Conservation (phyloP, 2,797 vertebrate species). For the Cossypha polioptera region DNA sequence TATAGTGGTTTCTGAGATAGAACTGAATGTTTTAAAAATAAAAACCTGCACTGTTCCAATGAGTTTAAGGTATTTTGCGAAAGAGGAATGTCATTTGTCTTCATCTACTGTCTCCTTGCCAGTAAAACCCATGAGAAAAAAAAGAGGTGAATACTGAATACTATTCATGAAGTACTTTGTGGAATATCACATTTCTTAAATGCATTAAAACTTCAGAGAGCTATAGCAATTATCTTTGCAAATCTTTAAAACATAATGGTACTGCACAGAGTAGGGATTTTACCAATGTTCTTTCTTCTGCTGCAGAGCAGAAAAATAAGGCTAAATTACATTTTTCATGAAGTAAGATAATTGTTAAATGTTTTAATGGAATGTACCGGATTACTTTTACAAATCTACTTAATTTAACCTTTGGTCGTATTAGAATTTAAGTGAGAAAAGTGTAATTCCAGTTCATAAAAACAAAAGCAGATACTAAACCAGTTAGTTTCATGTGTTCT, state of each 20-base stretch:
- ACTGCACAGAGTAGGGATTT: not conserved
- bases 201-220: not conserved
- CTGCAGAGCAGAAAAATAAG: not conserved
- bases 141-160: not conserved
- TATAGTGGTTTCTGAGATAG: not conserved
- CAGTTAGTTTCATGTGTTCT: not conserved
- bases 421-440: conserved; percentile 14
- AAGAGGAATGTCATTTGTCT: not conserved
- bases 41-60: not conserved
- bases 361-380: conserved; percentile 15
- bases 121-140: not conserved
- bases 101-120: not conserved
- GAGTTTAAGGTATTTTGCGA: not conserved
- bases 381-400: conserved; percentile 51
- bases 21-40: not conserved
- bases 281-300: not conserved
- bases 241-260: not conserved
- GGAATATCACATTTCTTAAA: conserved; percentile 26
- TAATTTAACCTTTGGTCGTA: conserved; percentile 38
- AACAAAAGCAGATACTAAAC: conserved; percentile 9
- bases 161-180: not conserved
- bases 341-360: conserved; percentile 34
- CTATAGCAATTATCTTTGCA: not conserved
- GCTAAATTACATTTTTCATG: not conserved
- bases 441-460: conserved; percentile 6